Evolutionary conservation across 2,797 vertebrate species (phyloP).

Genomic region (Hippocampus kuda): DNA sequence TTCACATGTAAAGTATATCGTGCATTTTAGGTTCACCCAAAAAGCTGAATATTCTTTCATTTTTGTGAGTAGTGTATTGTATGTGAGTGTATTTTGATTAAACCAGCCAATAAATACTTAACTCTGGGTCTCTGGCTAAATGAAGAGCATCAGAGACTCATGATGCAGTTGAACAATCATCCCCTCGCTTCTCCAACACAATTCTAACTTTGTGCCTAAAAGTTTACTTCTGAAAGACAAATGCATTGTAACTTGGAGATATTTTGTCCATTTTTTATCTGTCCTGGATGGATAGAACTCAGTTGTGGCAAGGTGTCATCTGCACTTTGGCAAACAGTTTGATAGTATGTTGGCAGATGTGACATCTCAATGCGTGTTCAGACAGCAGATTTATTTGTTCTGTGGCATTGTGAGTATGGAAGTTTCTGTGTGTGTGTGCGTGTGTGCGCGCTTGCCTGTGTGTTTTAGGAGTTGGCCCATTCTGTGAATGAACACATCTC

Average conservation of each 20-base stretch:
- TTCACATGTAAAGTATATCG: no score
- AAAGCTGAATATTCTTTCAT: background rate
- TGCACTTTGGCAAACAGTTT: slow-evolving; percentile 33
- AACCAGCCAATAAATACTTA: background rate
- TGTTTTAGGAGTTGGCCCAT: slow-evolving; percentile 55
- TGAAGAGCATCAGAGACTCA: background rate
- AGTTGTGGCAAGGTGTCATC: slow-evolving; percentile 17
- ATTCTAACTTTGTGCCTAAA: slow-evolving; percentile 93
- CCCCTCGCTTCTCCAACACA: slow-evolving; percentile 70
- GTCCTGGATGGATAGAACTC: slow-evolving; percentile 24
- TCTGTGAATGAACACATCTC: slow-evolving; percentile 67
- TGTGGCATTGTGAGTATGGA: slow-evolving; percentile 22
- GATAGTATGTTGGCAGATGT: slow-evolving; percentile 32
- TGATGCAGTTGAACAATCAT: slow-evolving; percentile 84
- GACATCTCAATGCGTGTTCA: slow-evolving; percentile 38
- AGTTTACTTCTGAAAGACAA: slow-evolving; percentile 76
- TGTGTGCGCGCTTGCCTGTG: background rate
- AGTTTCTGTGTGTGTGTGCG: slow-evolving; percentile 4
- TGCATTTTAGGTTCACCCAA: background rate
- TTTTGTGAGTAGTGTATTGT: no score
- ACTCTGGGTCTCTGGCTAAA: background rate
- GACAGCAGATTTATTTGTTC: slow-evolving; percentile 33
- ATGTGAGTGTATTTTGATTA: background rate
- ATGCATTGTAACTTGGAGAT: slow-evolving; percentile 84
- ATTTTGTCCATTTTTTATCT: slow-evolving; percentile 61